These are phyloP conservation scores for Arrhopalites spinosus DNA, from an alignment of 2,888 invertebrate genomes.

Conservation along the genomic window DNA sequence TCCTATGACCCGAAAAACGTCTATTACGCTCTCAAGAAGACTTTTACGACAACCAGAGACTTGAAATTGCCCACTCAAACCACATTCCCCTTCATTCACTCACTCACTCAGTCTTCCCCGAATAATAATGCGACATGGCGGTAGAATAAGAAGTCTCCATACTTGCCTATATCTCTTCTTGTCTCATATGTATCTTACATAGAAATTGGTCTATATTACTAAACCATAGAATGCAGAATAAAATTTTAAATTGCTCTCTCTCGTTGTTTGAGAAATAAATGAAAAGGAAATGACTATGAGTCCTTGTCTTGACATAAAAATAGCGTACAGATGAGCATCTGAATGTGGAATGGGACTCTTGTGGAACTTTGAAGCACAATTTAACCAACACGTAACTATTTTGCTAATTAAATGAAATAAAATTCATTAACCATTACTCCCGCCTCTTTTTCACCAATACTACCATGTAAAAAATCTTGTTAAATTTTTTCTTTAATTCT, in stretches of 20 bases:
- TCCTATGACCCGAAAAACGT: conserved; percentile 44
- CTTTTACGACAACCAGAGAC: conserved; percentile 31
- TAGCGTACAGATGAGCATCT: conserved; percentile 3
- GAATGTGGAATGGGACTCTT: no score
- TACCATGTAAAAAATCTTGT: no score
- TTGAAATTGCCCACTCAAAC: conserved; percentile 12
- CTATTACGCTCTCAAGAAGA: conserved; percentile 37
- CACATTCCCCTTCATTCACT: conserved; percentile 18
- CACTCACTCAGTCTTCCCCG: conserved; percentile 16
- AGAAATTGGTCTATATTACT: no score
- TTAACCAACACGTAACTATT: no score
- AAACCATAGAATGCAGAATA: neutral
- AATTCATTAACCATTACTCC: no score
- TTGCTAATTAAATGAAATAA: no score
- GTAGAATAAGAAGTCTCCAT: neutral
- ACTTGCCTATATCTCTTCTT: no score
- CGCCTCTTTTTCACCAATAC: no score
- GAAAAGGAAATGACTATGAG: conserved; percentile 6
- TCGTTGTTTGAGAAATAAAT: neutral
- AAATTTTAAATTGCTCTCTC: conserved; percentile 1
- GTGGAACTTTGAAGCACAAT: no score
- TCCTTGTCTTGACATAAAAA: neutral
- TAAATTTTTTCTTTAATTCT: no score
- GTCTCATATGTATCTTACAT: no score
- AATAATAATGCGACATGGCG: neutral